A percentile compares a stretch with the other conserved stretches of the same genome.
phyloP scores from a whole-genome alignment of 2,113 vertebrate species.

The Oreotrochilus melanogaster region DNA sequence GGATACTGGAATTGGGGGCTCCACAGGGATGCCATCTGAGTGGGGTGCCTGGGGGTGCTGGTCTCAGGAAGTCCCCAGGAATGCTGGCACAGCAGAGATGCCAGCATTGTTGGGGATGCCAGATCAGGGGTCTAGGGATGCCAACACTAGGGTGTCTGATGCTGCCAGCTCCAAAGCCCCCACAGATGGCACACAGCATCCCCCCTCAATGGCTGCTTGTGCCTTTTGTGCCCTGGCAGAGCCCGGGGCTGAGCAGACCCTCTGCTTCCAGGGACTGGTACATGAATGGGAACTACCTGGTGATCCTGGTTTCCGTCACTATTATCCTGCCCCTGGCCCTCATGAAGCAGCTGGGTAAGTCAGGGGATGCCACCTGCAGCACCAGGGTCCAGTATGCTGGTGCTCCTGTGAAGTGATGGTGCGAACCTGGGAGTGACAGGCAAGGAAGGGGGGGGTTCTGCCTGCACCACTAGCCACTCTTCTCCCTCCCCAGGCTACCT shows the following conservation, averaged over 20 bases:
- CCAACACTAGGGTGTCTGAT: too few relatives aligned
- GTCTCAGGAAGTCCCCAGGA: neutral
- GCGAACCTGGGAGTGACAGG: neutral
- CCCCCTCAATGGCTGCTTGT: neutral
- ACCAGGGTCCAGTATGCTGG: neutral
- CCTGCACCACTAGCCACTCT: neutral
- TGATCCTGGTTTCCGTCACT: conserved; percentile 88
- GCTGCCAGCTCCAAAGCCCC: neutral
- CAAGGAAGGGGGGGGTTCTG: neutral
- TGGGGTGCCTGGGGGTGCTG: neutral
- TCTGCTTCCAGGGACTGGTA: conserved; percentile 90
- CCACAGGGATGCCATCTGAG: neutral
- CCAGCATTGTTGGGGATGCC: neutral
- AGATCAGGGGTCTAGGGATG: neutral
- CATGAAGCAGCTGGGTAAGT: conserved; percentile 98
- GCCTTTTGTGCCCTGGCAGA: neutral
- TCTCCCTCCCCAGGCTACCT: conserved; percentile 87
- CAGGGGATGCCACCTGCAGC: neutral
- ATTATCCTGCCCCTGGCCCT: conserved; percentile 93
- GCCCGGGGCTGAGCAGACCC: neutral
- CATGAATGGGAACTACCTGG: conserved; percentile 96
- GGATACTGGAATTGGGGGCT: neutral
- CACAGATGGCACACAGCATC: neutral
- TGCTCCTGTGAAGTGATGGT: fast-evolving
- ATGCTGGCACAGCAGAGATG: neutral